These are phyloP conservation scores for Escarpia spicata DNA, from an alignment of 2,888 invertebrate species.

Conservation along the genomic window DNA sequence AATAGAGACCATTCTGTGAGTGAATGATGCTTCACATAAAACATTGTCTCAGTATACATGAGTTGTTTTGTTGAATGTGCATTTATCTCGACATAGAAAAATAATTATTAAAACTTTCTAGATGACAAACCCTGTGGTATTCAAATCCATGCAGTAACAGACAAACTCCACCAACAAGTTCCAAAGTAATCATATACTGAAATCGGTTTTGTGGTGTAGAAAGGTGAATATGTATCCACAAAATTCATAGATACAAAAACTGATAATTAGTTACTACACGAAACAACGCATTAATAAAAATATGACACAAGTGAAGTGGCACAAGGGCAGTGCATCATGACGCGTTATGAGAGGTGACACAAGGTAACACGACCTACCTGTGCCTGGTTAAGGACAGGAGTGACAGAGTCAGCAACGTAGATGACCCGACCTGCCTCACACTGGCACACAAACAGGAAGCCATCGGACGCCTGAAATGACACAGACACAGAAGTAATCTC, in stretches of 20 bases:
- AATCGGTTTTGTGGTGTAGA: too few species aligned
- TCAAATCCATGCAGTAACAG: too few species aligned
- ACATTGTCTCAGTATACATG: not conserved
- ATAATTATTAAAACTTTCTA: too few species aligned
- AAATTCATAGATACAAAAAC: too few species aligned
- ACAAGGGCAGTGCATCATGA: not conserved
- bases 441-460: constrained; percentile 94
- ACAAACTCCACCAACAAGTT: too few species aligned
- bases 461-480: constrained; percentile 84
- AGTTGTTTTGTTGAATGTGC: not conserved
- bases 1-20: not conserved
- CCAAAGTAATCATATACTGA: too few species aligned
- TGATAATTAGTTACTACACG: too few species aligned
- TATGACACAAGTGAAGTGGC: too few species aligned
- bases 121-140: too few species aligned
- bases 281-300: too few species aligned
- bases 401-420: constrained; percentile 98
- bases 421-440: constrained; percentile 97
- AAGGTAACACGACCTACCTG: constrained; percentile 72
- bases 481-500: constrained; percentile 29
- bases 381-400: constrained; percentile 95
- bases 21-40: not conserved
- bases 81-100: not conserved
- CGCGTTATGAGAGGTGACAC: not conserved
- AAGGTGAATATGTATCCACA: too few species aligned